These are phyloP conservation scores for Spodoptera litura DNA, from an alignment of 1,140 invertebrate genomes.

Conservation along the genomic window DNA sequence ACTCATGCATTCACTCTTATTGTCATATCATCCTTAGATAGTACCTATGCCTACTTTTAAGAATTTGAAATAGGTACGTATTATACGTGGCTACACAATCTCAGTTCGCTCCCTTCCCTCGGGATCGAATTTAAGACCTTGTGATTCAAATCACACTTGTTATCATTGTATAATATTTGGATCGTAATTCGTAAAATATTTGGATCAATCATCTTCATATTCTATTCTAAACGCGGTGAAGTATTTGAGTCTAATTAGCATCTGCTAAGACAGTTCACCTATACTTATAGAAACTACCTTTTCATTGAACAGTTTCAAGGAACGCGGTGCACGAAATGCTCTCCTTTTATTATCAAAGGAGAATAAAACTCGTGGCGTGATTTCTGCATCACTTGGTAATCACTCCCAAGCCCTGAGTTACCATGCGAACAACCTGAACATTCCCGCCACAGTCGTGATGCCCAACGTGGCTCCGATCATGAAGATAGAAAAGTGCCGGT, in stretches of 20 bases:
- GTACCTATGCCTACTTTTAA: too few species aligned
- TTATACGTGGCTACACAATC: not conserved
- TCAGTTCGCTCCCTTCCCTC: not conserved
- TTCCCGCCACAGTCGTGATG: constrained; percentile 97
- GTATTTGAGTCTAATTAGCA: not conserved
- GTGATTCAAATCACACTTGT: too few species aligned
- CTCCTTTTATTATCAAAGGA: constrained; percentile 91
- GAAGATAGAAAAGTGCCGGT: constrained; percentile 95
- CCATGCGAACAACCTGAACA: constrained; percentile 92
- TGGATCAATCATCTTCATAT: not conserved
- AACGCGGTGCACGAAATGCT: constrained; percentile 95
- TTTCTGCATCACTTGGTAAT: constrained; percentile 97
- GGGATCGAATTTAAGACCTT: not conserved
- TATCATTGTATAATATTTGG: too few species aligned
- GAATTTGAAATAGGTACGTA: not conserved
- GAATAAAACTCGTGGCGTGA: constrained; percentile 92
- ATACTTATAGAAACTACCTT: not conserved
- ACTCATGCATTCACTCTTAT: too few species aligned
- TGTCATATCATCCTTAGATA: too few species aligned
- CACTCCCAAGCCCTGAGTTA: constrained; percentile 95
- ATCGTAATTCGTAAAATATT: too few species aligned
- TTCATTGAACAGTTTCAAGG: constrained; percentile 92
- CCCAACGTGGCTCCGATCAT: constrained; percentile 96
- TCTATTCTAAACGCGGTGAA: not conserved
- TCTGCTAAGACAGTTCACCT: not conserved